Percentiles rank a stretch among this genome's conserved stretches.
Evolutionary conservation across 2,888 invertebrate species (phyloP).

Genomic region (Pristionchus entomophagus): DNA sequence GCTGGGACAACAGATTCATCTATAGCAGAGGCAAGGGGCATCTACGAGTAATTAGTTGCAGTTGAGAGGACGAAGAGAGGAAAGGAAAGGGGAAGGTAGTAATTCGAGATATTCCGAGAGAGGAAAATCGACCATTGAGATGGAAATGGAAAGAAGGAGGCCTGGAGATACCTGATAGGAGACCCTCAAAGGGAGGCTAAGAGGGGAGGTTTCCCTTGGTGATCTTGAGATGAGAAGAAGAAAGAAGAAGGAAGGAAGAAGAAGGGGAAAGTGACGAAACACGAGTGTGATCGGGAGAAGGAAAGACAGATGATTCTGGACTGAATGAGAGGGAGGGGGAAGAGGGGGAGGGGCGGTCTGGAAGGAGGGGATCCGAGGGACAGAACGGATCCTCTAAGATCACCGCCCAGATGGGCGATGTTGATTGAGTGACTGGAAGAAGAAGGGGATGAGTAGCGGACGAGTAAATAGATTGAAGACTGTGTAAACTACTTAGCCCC

Average conservation of each 20-base stretch:
- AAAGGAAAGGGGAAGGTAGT: background rate
- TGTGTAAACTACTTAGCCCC: slow-evolving; percentile 32
- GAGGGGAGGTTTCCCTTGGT: background rate
- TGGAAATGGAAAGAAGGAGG: background rate
- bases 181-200: background rate
- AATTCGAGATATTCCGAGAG: slow-evolving; percentile 6
- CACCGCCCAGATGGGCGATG: slow-evolving; percentile 6
- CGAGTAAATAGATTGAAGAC: slow-evolving; percentile 34
- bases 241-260: background rate
- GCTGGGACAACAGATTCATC: too few relatives aligned
- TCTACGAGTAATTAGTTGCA: slow-evolving; percentile 11
- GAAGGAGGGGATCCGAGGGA: slow-evolving; percentile 36
- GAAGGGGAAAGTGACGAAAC: slow-evolving; percentile 12
- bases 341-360: background rate
- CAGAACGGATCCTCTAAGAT: background rate
- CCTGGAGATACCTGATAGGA: slow-evolving; percentile 14
- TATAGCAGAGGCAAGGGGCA: background rate
- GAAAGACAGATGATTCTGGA: background rate
- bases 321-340: background rate
- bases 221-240: background rate
- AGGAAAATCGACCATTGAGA: slow-evolving; percentile 9
- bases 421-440: background rate
- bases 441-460: slow-evolving; percentile 18
- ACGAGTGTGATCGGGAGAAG: slow-evolving; percentile 24
- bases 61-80: background rate